Evolutionary conservation across 2,113 vertebrate genomes (phyloP).

Genomic region (Albula goreensis): DNA sequence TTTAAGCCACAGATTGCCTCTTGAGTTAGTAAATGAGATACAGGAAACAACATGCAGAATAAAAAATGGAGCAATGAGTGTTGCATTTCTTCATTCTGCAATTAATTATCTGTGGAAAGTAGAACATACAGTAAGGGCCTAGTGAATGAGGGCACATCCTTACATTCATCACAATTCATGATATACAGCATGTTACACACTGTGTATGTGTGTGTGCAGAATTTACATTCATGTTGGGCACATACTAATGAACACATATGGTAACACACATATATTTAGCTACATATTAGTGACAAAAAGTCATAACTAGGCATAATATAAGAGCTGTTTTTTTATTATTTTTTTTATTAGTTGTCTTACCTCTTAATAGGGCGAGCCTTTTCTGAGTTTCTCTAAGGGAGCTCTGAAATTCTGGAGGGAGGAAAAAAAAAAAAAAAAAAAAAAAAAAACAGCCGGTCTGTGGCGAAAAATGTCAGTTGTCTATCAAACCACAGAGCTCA

Average conservation of each 20-base stretch:
- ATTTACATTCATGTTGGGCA: neutral
- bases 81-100: neutral
- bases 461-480: slow-evolving; percentile 65
- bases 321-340: neutral
- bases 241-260: neutral
- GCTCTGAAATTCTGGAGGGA: neutral
- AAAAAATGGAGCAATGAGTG: neutral
- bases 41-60: no score
- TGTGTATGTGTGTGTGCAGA: neutral
- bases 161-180: neutral
- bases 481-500: slow-evolving; percentile 60
- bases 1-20: neutral
- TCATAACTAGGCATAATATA: neutral
- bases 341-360: neutral
- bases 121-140: neutral
- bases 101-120: neutral
- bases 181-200: neutral
- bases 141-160: neutral
- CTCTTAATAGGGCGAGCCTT: neutral
- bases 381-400: neutral
- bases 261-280: neutral
- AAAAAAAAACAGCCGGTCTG: neutral
- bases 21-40: neutral
- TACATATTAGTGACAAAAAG: neutral
- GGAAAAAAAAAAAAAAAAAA: no score